Evolutionary conservation across 2,113 vertebrate species (phyloP).

Genomic region (Oncorhynchus kisutch): DNA sequence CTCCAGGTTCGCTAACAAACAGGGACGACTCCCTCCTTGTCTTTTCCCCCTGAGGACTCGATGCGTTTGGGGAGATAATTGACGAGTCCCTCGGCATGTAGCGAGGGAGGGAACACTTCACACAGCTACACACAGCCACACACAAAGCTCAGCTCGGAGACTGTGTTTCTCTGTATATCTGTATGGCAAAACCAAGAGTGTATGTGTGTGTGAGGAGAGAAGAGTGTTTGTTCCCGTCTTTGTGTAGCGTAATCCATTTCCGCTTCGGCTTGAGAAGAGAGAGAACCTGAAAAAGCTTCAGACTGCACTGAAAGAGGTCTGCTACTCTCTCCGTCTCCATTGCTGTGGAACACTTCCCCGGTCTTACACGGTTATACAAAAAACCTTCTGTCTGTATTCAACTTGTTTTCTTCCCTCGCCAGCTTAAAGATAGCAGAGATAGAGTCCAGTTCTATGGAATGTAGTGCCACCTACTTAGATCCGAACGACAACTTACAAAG

Average conservation of each 20-base stretch:
- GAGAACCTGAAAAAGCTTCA: conserved; percentile 66
- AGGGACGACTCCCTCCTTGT: conserved; percentile 65
- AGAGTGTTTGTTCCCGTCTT: conserved; percentile 70
- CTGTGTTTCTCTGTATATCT: conserved; percentile 33
- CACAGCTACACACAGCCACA: conserved; percentile 53
- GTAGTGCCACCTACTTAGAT: neutral
- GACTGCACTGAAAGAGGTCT: conserved; percentile 63
- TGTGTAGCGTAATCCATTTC: conserved; percentile 67
- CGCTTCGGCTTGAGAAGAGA: conserved; percentile 65
- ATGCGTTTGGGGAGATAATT: conserved; percentile 78
- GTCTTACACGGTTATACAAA: neutral
- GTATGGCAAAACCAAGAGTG: conserved; percentile 28
- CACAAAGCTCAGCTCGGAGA: conserved; percentile 55
- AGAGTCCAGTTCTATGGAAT: neutral
- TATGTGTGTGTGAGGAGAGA: conserved; percentile 57
- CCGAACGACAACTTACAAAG: conserved; percentile 15
- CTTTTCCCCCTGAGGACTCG: conserved; percentile 70
- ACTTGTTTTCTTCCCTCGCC: neutral
- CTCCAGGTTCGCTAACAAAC: conserved; percentile 76
- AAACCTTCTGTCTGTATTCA: conserved; percentile 55
- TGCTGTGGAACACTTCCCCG: conserved; percentile 15
- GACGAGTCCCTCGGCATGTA: conserved; percentile 75
- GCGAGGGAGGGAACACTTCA: conserved; percentile 50
- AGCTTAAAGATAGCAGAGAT: neutral
- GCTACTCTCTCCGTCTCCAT: conserved; percentile 42